These are phyloP conservation scores for Crypturellus undulatus DNA, from an alignment of 2,113 vertebrate species.

Conservation along the genomic window DNA sequence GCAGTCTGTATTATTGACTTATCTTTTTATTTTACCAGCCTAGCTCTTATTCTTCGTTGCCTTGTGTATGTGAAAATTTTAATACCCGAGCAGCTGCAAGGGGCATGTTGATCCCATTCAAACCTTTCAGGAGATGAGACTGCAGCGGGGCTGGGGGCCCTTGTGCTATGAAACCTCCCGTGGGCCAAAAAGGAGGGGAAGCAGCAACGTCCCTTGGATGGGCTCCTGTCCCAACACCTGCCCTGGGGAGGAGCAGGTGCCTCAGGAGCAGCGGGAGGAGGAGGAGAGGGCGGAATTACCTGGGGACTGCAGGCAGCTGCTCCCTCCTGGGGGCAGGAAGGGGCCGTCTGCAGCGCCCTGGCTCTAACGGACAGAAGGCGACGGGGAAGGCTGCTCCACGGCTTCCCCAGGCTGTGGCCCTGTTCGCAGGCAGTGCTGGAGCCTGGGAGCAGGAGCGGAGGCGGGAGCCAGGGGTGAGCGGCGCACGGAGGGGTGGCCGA, in stretches of 20 bases:
- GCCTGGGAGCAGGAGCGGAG: not conserved
- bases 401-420: not conserved
- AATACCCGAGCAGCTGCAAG: not conserved
- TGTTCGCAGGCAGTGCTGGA: not conserved
- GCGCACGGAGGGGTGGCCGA: not conserved
- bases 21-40: not conserved
- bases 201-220: not conserved
- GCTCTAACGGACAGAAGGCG: rapidly evolving
- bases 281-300: not conserved
- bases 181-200: not conserved
- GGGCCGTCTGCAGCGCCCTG: not conserved
- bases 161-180: not conserved
- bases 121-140: not conserved
- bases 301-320: not conserved
- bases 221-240: not conserved
- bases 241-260: not conserved
- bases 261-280: not conserved
- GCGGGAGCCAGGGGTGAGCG: not conserved
- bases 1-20: too few species aligned
- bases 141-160: too few species aligned
- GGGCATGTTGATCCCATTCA: not conserved
- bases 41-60: not conserved
- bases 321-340: not conserved
- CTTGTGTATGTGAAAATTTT: not conserved
- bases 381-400: rapidly evolving